Percentiles rank a stretch among this genome's conserved stretches.
Evolutionary conservation across 2,888 invertebrate species (phyloP).

Genomic region (Drosophila monieri): DNA sequence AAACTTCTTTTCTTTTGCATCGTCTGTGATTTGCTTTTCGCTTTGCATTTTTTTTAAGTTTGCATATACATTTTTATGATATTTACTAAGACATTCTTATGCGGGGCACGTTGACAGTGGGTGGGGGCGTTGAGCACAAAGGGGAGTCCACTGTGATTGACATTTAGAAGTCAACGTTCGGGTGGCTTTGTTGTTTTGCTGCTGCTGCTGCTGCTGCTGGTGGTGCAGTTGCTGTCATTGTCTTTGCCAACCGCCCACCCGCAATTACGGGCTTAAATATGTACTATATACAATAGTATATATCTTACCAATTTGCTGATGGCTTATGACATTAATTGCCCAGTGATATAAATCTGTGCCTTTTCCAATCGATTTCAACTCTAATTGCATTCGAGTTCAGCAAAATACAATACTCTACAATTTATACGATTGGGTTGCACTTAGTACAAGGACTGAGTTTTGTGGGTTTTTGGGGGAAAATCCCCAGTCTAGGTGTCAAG

Average conservation of each 20-base stretch:
- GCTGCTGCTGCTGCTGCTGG: conserved; percentile 21
- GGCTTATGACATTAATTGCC: conserved; percentile 56
- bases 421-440: background rate
- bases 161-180: conserved; percentile 76
- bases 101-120: conserved; percentile 56
- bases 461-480: conserved; percentile 2
- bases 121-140: background rate
- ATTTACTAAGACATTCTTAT: conserved; percentile 72
- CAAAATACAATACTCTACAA: conserved; percentile 3
- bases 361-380: background rate
- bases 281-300: no score
- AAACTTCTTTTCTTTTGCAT: conserved; percentile 63
- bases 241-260: conserved; percentile 44
- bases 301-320: conserved; percentile 56
- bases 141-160: conserved; percentile 62
- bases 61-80: conserved; percentile 62
- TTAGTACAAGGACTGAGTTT: background rate
- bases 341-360: conserved; percentile 7
- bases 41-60: conserved; percentile 49
- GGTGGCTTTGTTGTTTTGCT: conserved; percentile 39
- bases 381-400: conserved; percentile 6
- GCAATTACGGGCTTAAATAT: conserved; percentile 1
- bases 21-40: conserved; percentile 63
- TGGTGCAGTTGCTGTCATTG: conserved; percentile 53
- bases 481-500: conserved; percentile 55